Evolutionary conservation across 2,888 invertebrate genomes (phyloP).

Genomic region (Drosophila testacea): DNA sequence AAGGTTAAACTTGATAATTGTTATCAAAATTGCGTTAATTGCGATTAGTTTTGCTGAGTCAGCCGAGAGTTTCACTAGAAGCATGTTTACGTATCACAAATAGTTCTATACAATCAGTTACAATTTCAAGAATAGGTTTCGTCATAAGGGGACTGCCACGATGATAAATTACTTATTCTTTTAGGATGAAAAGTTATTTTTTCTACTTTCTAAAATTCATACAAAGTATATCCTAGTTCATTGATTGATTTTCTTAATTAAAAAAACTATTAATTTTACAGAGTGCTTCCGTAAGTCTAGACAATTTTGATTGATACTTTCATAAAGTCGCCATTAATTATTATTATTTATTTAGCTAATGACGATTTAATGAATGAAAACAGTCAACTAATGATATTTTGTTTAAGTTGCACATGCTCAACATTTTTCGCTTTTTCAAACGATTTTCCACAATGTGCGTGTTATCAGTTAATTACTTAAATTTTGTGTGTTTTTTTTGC

Average conservation of each 20-base stretch:
- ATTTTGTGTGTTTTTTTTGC: slow-evolving; percentile 31
- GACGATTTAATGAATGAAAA: slow-evolving; percentile 13
- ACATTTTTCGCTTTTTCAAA: not conserved
- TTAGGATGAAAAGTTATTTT: not conserved
- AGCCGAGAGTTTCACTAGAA: not conserved
- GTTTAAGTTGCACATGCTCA: not conserved
- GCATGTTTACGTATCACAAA: not conserved
- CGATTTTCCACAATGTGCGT: slow-evolving; percentile 6
- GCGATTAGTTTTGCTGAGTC: slow-evolving; percentile 8
- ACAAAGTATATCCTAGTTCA: slow-evolving; percentile 4
- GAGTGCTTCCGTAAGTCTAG: not conserved
- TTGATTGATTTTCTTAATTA: not conserved
- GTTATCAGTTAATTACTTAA: slow-evolving; percentile 58
- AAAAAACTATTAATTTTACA: not conserved
- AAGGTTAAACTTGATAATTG: slow-evolving; percentile 26
- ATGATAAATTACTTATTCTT: too few relatives aligned
- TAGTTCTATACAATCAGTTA: not conserved
- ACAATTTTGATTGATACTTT: not conserved
- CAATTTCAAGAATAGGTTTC: not conserved
- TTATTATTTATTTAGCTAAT: slow-evolving; percentile 7
- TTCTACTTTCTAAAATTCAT: not conserved
- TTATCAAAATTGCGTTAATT: slow-evolving; percentile 17
- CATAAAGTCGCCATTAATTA: not conserved
- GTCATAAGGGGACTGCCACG: not conserved
- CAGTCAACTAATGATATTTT: slow-evolving; percentile 3